These are phyloP conservation scores for Ifrita kowaldi DNA, from an alignment of 2,113 vertebrate species.

Conservation along the genomic window DNA sequence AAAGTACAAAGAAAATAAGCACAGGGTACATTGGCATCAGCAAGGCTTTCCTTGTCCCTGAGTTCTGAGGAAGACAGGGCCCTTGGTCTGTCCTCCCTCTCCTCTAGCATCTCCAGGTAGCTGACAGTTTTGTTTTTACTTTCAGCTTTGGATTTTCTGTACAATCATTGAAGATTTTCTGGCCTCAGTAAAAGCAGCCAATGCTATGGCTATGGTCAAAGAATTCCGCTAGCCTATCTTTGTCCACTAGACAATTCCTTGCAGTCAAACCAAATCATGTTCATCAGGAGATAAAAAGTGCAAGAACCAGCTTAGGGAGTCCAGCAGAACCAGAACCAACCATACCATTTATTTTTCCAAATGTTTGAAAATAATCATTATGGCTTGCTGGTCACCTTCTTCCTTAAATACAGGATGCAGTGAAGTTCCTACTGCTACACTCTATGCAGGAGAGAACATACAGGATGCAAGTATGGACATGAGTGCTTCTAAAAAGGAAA, in stretches of 20 bases:
- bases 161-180: not conserved
- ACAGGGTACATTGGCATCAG: not conserved
- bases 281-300: not conserved
- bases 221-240: not conserved
- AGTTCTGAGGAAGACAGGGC: not conserved
- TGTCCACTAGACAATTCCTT: not conserved
- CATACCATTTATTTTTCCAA: not conserved
- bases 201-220: not conserved
- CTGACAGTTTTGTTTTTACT: not conserved
- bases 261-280: not conserved
- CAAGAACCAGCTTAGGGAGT: not conserved
- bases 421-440: not conserved
- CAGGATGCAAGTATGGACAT: fast-evolving
- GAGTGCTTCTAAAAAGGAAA: not conserved
- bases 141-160: not conserved
- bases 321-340: not conserved
- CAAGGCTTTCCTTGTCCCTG: not conserved
- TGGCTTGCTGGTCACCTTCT: not conserved
- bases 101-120: not conserved
- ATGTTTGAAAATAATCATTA: not conserved
- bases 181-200: not conserved
- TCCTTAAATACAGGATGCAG: not conserved
- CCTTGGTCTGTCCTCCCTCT: not conserved
- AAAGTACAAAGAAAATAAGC: not conserved
- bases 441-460: not conserved